Percentiles rank a stretch among this genome's conserved stretches.
These are phyloP conservation scores for Phyto melanocephala DNA, from an alignment of 2,888 invertebrate genomes.

Conservation along the genomic window DNA sequence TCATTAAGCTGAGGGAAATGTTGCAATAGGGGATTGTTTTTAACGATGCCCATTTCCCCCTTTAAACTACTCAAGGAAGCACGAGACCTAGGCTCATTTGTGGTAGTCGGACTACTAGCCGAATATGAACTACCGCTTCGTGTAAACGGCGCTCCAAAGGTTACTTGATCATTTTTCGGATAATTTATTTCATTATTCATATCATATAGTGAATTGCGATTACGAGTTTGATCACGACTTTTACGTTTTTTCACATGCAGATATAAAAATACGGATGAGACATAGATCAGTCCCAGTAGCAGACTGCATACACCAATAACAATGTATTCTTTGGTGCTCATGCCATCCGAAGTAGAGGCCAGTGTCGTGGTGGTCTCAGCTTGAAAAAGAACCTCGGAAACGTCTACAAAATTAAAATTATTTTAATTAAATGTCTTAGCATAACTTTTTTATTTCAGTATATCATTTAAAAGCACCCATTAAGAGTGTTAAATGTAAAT, in stretches of 20 bases:
- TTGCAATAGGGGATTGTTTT: slow-evolving; percentile 87
- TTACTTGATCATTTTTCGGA: slow-evolving; percentile 79
- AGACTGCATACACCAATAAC: slow-evolving; percentile 91
- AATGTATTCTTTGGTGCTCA: slow-evolving; percentile 88
- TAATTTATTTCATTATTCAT: slow-evolving; percentile 79
- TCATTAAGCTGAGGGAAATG: slow-evolving; percentile 82
- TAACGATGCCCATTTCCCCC: slow-evolving; percentile 86
- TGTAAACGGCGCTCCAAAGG: slow-evolving; percentile 77
- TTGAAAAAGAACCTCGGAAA: slow-evolving; percentile 89
- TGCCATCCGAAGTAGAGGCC: slow-evolving; percentile 81
- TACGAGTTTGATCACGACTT: slow-evolving; percentile 71
- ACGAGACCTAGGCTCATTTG: slow-evolving; percentile 72
- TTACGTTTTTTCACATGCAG: slow-evolving; percentile 86
- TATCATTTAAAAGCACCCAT: too few species aligned
- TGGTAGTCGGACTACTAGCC: slow-evolving; percentile 72
- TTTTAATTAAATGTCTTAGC: slow-evolving; percentile 64
- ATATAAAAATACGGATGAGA: slow-evolving; percentile 91
- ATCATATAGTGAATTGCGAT: slow-evolving; percentile 75
- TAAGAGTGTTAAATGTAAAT: too few species aligned
- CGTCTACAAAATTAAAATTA: slow-evolving; percentile 80
- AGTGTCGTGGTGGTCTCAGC: slow-evolving; percentile 83
- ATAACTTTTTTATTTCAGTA: too few species aligned
- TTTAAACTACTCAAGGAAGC: slow-evolving; percentile 76
- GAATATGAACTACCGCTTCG: slow-evolving; percentile 77
- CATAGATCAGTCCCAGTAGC: slow-evolving; percentile 91